Evolutionary conservation across 2,888 invertebrate genomes (phyloP), one percentile per base, ranked within the genome.

Genomic region (Polydrusus tereticollis): DNA sequence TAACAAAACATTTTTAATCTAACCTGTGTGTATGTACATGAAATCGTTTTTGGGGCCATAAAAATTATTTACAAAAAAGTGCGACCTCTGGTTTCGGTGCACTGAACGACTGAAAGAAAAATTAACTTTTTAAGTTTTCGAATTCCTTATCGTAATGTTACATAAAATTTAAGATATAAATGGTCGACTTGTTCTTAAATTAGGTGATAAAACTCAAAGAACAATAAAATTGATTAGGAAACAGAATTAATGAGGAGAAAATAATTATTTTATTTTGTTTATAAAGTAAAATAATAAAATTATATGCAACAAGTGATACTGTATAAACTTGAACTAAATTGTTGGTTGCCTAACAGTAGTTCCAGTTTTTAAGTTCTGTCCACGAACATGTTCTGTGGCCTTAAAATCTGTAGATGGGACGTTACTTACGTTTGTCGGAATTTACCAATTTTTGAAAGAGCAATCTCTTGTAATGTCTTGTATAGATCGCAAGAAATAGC

Each of bases 61-160:
- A 67, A 65, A 73, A 70, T 72, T 75, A 73, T 75, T 75, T 73
- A 75, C 67, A 62, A 73, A 68, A 55, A 36, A 21, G 23, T 52
- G 75, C 75, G 75, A 69, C 75, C 70, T 73, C 75, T 75, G 41
- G 68, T 43, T 10, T 14, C 26, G 41, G 60, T 70, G 70, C 14
- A 66, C 74, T 67, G 55, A 69, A 75, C 69, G 59, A 72, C 8
- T 43, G n/a, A 29, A 41, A 47, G 33, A 57, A 69, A 20, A 36
- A 12, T 6, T 1, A 10, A 8, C 29, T 64, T 52, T 36, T 29
- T 33, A 10, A 63, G 26, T 52, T 20, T 52, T 18, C 1, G 8
- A 29, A 29, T 23, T 55, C 1, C 18, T 55, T 55, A 55, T 55
- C 52, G 23, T 16, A 7, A 16, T 55, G 52, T 55, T 55, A 55